Evolutionary conservation across 2,888 invertebrate species (phyloP), one percentile per base, ranked within the genome.

Genomic region (Alsophila aescularia): DNA sequence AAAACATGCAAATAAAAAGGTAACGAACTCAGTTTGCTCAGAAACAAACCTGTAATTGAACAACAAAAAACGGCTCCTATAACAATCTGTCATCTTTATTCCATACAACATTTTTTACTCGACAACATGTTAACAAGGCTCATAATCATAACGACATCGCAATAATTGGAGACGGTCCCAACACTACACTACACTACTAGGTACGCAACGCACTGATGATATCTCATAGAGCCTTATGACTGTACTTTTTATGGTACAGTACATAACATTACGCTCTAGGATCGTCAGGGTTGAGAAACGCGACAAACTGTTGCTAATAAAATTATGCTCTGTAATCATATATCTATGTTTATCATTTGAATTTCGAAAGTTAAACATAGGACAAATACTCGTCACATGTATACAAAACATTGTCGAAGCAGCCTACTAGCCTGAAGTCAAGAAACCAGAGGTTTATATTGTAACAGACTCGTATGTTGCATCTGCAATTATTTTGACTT

Each of bases 111-210:
- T 39, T 40, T 32, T 32, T 32, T 48, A 42, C 35, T 10, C 29
- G n/a, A 40, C 39, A 12, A 14, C 27, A 45, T 50, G 55, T 39
- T 49, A 48, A 54, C 54, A 50, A 50, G 44, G 15, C 10, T 14
- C 31, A 41, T 48, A 52, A 52, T 53, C 66, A 69, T 70, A 70
- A 70, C 59, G 43, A 67, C 62, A 60, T 61, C 50, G 64, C 65
- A 68, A 77, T 87, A 87, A 87, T 87, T 87, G 85, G 81, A 73
- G 76, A 73, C 66, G 72, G 79, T 81, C 79, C 83, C 79, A 83
- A 81, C 80, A 75, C 79, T 70, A 64, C 41, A 29, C 16, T 49
- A 18, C n/a, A 9, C 43, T 27, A 12, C 24, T 8, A 18, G 4
- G 27, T 29, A 29, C 29, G n/a, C 29, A n/a, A 18, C 35, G 35